Conservation (phyloP, 2,888 invertebrate genomes). For the Adelphocoris suturalis region DNA sequence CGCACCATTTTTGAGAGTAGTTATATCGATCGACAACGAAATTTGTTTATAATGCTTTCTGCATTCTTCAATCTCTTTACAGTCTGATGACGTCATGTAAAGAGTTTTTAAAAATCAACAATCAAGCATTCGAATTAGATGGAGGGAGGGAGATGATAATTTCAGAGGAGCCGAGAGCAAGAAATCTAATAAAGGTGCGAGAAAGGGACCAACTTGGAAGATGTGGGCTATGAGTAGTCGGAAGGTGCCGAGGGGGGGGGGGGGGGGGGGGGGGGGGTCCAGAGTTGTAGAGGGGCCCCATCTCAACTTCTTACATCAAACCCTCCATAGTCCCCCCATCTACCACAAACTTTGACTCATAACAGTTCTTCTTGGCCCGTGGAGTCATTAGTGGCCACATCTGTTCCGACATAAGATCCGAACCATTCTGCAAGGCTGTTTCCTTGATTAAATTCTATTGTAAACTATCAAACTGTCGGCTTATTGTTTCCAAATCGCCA, state of each 20-base stretch:
- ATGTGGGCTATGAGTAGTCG: not conserved
- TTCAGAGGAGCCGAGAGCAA: slow-evolving; percentile 40
- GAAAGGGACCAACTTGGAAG: slow-evolving; percentile 15
- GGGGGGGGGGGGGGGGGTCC: not conserved
- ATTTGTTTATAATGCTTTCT: too few relatives aligned
- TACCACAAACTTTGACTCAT: slow-evolving; percentile 67
- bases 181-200: slow-evolving; percentile 65
- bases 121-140: not conserved
- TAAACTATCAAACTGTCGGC: slow-evolving; percentile 62
- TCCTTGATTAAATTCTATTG: slow-evolving; percentile 69
- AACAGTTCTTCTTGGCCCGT: slow-evolving; percentile 67
- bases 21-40: too few relatives aligned
- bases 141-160: slow-evolving; percentile 1
- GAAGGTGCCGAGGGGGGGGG: not conserved
- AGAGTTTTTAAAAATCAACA: not conserved
- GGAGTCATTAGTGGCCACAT: slow-evolving; percentile 68
- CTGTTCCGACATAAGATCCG: slow-evolving; percentile 58
- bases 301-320: slow-evolving; percentile 68
- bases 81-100: too few relatives aligned
- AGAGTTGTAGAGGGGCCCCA: slow-evolving; percentile 36
- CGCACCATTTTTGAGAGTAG: too few relatives aligned
- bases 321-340: slow-evolving; percentile 47
- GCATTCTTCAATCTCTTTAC: too few relatives aligned
- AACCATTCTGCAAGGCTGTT: slow-evolving; percentile 56
- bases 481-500: slow-evolving; percentile 34